phyloP scores from a whole-genome alignment of 2,888 invertebrate genomes.

The Eulithis prunata region DNA sequence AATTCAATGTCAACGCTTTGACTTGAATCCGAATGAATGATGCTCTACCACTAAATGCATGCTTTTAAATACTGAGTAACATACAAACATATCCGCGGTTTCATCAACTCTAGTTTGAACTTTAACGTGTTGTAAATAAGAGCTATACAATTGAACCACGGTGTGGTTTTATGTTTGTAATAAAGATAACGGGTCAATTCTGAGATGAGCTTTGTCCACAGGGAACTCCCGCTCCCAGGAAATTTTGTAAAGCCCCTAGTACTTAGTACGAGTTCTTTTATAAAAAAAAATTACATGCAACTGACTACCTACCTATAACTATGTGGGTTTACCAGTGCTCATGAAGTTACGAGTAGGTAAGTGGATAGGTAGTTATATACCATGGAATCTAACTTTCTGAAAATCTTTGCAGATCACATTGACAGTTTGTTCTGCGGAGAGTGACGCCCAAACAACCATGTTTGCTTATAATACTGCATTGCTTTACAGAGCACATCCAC shows the following conservation, averaged over 20 bases:
- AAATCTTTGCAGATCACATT: too few species aligned
- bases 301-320: too few species aligned
- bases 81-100: neutral
- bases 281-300: too few species aligned
- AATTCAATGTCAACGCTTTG: conserved; percentile 21
- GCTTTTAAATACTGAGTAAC: conserved; percentile 17
- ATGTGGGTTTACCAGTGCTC: too few species aligned
- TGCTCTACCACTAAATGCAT: conserved; percentile 7
- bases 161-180: neutral
- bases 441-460: too few species aligned
- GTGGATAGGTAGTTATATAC: too few species aligned
- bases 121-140: neutral
- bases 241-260: conserved; percentile 1
- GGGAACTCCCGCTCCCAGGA: conserved; percentile 9
- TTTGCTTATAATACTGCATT: too few species aligned
- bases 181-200: conserved; percentile 17
- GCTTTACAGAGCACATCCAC: too few species aligned
- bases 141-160: neutral
- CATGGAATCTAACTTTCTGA: too few species aligned
- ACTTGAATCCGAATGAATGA: conserved; percentile 29
- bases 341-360: too few species aligned
- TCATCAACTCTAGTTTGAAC: neutral
- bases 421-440: too few species aligned
- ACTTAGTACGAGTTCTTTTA: too few species aligned
- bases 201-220: conserved; percentile 3